phyloP scores from a whole-genome alignment of 2,797 vertebrate species.

The Lepidocolaptes lacrymiger region DNA sequence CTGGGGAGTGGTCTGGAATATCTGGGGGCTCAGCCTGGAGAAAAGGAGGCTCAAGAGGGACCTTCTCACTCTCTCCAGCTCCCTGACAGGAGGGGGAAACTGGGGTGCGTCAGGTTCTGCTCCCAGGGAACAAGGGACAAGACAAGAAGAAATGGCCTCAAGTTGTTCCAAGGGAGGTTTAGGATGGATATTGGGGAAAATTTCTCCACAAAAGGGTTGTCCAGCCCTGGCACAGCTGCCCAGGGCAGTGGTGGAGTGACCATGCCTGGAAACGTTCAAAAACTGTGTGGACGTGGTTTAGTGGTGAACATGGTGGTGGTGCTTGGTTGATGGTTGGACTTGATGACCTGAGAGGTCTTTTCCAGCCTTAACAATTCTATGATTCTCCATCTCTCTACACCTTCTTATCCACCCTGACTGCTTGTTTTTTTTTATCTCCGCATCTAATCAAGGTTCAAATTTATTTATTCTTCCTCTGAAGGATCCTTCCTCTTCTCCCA shows the following conservation, averaged over 20 bases:
- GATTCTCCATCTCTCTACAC: background rate
- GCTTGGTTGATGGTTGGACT: background rate
- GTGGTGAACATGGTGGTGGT: background rate
- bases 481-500: background rate
- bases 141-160: background rate
- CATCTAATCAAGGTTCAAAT: background rate
- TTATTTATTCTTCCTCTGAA: background rate
- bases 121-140: background rate
- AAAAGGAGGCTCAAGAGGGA: background rate
- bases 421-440: background rate
- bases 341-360: background rate
- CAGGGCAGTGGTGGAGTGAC: background rate
- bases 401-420: background rate
- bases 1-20: background rate
- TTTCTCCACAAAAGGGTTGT: background rate
- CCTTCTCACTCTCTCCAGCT: accelerated
- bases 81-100: background rate
- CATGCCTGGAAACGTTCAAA: background rate
- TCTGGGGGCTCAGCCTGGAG: background rate
- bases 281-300: background rate
- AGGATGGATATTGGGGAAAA: background rate
- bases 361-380: background rate
- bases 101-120: accelerated
- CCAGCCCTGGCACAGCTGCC: background rate
- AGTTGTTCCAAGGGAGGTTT: background rate